Conservation (phyloP, 2,888 invertebrate genomes). For the Ormyrus thymus region DNA sequence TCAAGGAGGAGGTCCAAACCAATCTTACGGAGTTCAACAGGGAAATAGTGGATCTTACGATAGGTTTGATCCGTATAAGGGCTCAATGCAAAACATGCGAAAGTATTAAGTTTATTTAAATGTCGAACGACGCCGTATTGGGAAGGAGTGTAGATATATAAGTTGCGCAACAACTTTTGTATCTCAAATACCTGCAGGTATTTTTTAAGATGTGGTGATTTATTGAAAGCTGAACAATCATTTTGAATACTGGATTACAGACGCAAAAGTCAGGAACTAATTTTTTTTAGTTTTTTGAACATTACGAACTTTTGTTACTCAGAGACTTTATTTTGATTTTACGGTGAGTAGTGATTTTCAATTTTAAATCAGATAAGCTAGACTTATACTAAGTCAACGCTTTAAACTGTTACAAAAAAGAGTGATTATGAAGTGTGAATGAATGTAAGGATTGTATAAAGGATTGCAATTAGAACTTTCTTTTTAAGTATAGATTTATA, state of each 20-base stretch:
- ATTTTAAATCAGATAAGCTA: slow-evolving; percentile 16
- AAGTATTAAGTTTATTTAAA: slow-evolving; percentile 64
- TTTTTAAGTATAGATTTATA: slow-evolving; percentile 32
- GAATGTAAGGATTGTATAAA: slow-evolving; percentile 40
- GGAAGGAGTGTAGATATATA: slow-evolving; percentile 1
- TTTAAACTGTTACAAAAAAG: slow-evolving; percentile 29
- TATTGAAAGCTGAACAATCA: slow-evolving; percentile 4
- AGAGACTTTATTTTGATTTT: slow-evolving; percentile 47
- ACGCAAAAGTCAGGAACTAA: slow-evolving; percentile 8
- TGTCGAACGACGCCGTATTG: background rate
- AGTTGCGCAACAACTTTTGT: slow-evolving; percentile 29
- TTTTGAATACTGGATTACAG: slow-evolving; percentile 17
- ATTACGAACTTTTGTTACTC: slow-evolving; percentile 29
- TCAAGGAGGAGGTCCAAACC: slow-evolving; percentile 64
- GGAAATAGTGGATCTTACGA: slow-evolving; percentile 71
- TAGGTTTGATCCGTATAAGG: slow-evolving; percentile 72
- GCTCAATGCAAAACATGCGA: slow-evolving; percentile 71
- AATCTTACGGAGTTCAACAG: slow-evolving; percentile 57
- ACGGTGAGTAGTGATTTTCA: slow-evolving; percentile 23
- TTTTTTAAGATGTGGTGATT: slow-evolving; percentile 50
- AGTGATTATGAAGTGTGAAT: slow-evolving; percentile 19
- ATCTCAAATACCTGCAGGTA: slow-evolving; percentile 38
- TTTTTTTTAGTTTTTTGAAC: slow-evolving; percentile 36
- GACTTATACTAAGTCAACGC: slow-evolving; percentile 42
- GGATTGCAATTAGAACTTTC: slow-evolving; percentile 21